phyloP scores from a whole-genome alignment of 2,113 vertebrate genomes.

The Pteropus alecto region DNA sequence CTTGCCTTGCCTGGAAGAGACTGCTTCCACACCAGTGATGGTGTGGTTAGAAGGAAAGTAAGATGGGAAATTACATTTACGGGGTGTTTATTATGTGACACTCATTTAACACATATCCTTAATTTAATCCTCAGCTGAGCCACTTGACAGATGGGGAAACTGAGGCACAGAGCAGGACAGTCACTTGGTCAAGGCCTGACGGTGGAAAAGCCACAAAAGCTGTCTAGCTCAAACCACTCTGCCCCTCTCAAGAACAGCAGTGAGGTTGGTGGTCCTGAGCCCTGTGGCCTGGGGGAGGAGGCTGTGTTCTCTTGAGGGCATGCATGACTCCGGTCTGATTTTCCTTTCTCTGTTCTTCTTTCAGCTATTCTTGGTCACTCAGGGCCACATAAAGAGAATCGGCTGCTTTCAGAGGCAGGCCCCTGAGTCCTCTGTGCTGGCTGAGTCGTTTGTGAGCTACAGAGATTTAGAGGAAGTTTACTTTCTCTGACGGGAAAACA shows the following conservation, averaged over 20 bases:
- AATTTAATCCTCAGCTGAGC: neutral
- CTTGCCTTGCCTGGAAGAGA: neutral
- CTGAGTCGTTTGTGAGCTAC: neutral
- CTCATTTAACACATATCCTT: neutral
- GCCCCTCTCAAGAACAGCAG: neutral
- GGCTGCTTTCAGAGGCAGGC: neutral
- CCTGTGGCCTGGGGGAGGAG: neutral
- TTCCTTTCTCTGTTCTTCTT: constrained; percentile 39
- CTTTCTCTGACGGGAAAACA: neutral
- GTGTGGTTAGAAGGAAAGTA: neutral
- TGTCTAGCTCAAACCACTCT: neutral
- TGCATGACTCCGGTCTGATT: neutral
- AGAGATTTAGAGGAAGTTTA: neutral
- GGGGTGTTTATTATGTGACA: neutral
- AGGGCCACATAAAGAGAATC: neutral
- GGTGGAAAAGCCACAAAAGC: neutral
- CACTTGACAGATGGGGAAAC: neutral
- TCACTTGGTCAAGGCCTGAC: neutral
- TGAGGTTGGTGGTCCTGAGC: neutral
- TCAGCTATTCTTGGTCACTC: neutral
- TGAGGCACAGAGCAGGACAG: neutral
- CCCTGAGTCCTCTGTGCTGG: neutral
- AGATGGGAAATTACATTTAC: neutral
- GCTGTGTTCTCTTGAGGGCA: neutral
- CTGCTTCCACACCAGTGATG: neutral